phyloP scores from a whole-genome alignment of 2,888 invertebrate genomes.

The Tipula lateralis region DNA sequence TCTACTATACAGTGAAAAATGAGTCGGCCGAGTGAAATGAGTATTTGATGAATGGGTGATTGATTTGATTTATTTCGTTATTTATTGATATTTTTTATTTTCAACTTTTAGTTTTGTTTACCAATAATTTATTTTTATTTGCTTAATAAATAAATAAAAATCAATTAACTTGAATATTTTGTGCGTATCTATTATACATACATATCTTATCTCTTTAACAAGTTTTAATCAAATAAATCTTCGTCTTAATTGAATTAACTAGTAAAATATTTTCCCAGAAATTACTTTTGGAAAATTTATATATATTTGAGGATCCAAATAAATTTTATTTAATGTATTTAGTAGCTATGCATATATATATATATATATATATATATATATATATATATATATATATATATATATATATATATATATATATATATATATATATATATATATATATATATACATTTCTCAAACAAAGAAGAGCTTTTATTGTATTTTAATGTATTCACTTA shows the following conservation, averaged over 20 bases:
- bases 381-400: no score
- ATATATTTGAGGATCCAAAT: no score
- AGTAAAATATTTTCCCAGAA: neutral
- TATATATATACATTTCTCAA: neutral
- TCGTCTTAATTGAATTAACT: neutral
- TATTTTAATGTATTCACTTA: neutral
- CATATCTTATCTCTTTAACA: neutral
- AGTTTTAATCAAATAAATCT: neutral
- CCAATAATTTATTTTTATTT: neutral
- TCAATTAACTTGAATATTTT: neutral
- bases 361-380: no score
- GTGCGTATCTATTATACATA: neutral
- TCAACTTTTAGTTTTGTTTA: neutral
- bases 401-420: no score
- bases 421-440: neutral
- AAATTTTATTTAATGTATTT: no score
- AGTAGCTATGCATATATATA: no score
- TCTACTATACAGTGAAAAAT: neutral
- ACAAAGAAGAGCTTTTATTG: neutral
- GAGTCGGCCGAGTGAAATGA: neutral
- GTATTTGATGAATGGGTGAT: neutral
- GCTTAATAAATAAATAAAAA: neutral
- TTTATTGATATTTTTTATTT: neutral
- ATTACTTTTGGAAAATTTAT: neutral
- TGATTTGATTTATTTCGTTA: neutral